Conservation (phyloP, 2,888 invertebrate genomes). For the Sarcophaga carnaria region DNA sequence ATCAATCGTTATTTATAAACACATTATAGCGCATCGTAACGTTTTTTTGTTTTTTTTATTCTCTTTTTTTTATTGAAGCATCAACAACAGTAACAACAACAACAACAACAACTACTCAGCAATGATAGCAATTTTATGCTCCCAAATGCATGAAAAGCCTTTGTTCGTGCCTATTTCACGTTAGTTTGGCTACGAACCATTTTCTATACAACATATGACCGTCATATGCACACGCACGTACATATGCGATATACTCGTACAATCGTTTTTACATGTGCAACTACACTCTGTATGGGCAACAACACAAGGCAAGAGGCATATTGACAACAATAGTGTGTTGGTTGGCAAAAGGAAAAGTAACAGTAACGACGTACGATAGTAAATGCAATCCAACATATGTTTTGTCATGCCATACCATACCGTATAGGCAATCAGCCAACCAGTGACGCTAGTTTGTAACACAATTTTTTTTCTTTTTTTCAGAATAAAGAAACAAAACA, state of each 20-base stretch:
- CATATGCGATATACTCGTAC: not conserved
- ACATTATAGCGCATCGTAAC: no score
- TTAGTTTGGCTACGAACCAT: conserved; percentile 72
- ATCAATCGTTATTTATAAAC: no score
- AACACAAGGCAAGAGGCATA: no score
- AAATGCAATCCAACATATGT: conserved; percentile 50
- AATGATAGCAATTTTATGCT: conserved; percentile 71
- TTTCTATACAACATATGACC: conserved; percentile 56
- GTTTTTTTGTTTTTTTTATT: not conserved
- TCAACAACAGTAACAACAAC: conserved; percentile 31
- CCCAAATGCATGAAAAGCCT: conserved; percentile 72
- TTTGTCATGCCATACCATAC: conserved; percentile 9
- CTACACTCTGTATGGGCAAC: no score
- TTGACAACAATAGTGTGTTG: no score
- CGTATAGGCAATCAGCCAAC: not conserved
- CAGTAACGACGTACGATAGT: conserved; percentile 9
- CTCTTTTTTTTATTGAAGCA: not conserved
- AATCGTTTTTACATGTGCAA: no score
- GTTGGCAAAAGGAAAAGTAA: no score
- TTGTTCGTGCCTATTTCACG: conserved; percentile 72
- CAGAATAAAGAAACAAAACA: not conserved
- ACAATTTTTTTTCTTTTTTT: no score
- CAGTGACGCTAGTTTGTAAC: not conserved
- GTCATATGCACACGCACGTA: conserved; percentile 19
- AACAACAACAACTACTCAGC: conserved; percentile 42